Base-by-base conservation (phyloP, 2,888 invertebrate genomes). In the Gortyna flavago region DNA sequence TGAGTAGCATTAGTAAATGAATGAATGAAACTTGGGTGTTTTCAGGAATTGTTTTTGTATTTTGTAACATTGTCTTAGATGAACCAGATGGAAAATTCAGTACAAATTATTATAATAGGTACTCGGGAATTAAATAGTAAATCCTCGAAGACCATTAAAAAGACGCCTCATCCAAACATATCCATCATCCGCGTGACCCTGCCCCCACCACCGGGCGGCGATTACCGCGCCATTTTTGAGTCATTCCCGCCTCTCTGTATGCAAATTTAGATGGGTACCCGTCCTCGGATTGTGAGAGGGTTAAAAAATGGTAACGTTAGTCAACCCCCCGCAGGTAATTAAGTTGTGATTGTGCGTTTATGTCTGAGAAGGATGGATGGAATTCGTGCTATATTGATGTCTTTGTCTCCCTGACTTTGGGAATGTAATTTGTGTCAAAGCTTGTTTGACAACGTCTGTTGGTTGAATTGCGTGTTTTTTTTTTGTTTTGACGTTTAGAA, bases 201-300 rank as follows among this genome's bases (percentile, higher is more conserved):
- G 1, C 79, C 82, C 68, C 74, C 80, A 85, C 88, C 88, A 79
- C 85, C 88, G 86, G 89, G 86, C 88, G 89, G 61, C 92, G 89
- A 93, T 93, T 92, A 92, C 91, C 83, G 88, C 88, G 86, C 92
- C 92, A 93, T 93, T 93, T 93, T 93, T 92, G 90, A 91, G 91
- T 91, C 91, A 91, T 93, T 91, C 90, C 87, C 88, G 85, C 88
- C 92, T 90, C 90, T 92, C 90, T 92, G 92, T 92, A 93, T 93
- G 93, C 91, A 93, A 93, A 93, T 93, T 90, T 87, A 89, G 90
- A 89, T 89, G 90, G 91, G 81, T 82, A 80, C 79, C 77, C 86
- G 74, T 70, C 82, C 84, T 80, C 74, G 83, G 79, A 83, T 87
- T 85, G 88, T 29, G 86, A 85, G 85, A 80, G 88, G 85, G 86